Base-by-base conservation (phyloP, 1,140 invertebrate genomes). In the Hylaeus anthracinus region DNA sequence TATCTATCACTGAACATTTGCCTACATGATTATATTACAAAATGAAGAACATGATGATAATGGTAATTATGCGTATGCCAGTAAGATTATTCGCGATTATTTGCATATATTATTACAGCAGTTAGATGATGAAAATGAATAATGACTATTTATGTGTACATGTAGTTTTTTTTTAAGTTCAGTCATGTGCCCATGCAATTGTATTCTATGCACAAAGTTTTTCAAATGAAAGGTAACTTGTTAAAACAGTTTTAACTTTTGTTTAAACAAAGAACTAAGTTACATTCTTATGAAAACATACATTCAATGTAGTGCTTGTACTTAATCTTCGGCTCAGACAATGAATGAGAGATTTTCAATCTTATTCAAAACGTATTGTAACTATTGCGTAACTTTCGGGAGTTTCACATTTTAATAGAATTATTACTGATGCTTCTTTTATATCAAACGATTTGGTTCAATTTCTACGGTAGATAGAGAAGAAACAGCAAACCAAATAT, bases 21-120 rank as follows among this genome's bases (percentile, higher is more conserved):
- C 72, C 84, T 88, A 88, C 79, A 86, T 88, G 87, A 86, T 86
- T 88, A 88, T 88, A 84, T 82, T 88, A 88, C 87, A 88, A 72
- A 86, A 86, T 86, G 73, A 74, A 86, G 63, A 79, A 77, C 83
- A 51, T 82, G 84, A 86, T 69, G 70, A 70, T 73, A 81, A 71
- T 73, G 79, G 84, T 88, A 63, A 76, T 85, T 84, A 88, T 83
- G 71, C 72, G 73, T 78, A 63, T 85, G 66, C 71, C 51, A 79
- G 56, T 83, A 83, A 86, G 81, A 72, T 78, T 88, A 87, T 84
- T 83, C 72, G 64, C 76, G 60, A 79, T 81, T 81, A 86, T 73
- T 81, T 70, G 55, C 66, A 78, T 81, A 72, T 66, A 61, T 81
- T 79, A 82, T 79, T 88, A 77, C 65, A 72, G 67, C 72, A 66